A percentile compares a stretch with the other conserved stretches of the same genome.
Conservation (phyloP, 2,888 invertebrate genomes). For the Vanessa cardui region DNA sequence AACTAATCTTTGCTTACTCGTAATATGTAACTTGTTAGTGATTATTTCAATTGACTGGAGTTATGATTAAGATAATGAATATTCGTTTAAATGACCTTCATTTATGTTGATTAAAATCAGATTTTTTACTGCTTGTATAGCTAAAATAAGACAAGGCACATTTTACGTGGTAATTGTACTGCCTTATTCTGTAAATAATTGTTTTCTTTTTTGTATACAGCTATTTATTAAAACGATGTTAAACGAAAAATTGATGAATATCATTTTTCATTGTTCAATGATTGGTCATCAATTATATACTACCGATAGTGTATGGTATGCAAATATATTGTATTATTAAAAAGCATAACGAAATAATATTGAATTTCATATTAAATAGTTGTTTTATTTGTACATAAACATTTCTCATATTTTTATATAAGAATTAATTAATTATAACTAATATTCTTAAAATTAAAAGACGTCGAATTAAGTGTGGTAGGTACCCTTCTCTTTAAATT, state of each 20-base stretch:
- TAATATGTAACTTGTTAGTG: constrained; percentile 78
- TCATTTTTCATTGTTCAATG: constrained; percentile 81
- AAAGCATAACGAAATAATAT: constrained; percentile 83
- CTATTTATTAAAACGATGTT: constrained; percentile 83
- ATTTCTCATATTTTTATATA: too few species aligned
- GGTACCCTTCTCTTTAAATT: too few species aligned
- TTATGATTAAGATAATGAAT: constrained; percentile 62
- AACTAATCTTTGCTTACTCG: constrained; percentile 80
- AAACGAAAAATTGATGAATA: constrained; percentile 77
- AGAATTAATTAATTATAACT: too few species aligned
- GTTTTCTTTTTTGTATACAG: constrained; percentile 81
- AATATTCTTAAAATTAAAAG: too few species aligned
- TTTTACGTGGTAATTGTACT: constrained; percentile 80
- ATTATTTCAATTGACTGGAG: constrained; percentile 78
- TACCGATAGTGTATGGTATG: constrained; percentile 81
- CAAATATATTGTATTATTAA: constrained; percentile 83
- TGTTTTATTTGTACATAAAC: constrained; percentile 62
- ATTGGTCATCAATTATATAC: constrained; percentile 81
- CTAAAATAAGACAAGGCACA: constrained; percentile 77
- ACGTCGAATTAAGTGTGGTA: too few species aligned
- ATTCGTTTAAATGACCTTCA: constrained; percentile 68
- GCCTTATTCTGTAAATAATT: constrained; percentile 83
- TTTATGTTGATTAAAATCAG: constrained; percentile 69
- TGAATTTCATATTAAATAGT: constrained; percentile 79
- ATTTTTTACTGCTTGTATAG: constrained; percentile 81